Evolutionary conservation across 1,140 invertebrate genomes (phyloP).

Genomic region (Hypothenemus hampei): DNA sequence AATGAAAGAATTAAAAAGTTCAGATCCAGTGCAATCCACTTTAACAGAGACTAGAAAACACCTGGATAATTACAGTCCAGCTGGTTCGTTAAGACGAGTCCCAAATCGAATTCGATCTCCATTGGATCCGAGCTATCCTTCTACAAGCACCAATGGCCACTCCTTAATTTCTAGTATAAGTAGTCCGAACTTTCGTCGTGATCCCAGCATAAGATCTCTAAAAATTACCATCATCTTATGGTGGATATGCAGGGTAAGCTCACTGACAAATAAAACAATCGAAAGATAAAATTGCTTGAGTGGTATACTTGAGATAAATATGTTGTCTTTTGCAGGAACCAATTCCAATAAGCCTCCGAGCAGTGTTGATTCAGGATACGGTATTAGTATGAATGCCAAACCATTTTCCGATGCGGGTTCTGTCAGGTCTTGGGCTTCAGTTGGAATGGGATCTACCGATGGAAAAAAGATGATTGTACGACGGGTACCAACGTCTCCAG

Average conservation of each 20-base stretch:
- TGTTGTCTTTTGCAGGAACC: conserved; percentile 1
- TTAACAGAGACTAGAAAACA: conserved; percentile 4
- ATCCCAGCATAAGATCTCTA: conserved; percentile 36
- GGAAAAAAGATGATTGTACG: conserved; percentile 77
- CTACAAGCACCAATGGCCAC: conserved; percentile 11
- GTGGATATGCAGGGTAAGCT: conserved; percentile 20
- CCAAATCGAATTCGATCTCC: background rate
- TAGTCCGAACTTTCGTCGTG: conserved; percentile 33
- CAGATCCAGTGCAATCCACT: background rate
- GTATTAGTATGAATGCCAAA: conserved; percentile 25
- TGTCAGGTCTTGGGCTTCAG: conserved; percentile 70
- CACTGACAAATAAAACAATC: background rate
- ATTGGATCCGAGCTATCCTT: conserved; percentile 8
- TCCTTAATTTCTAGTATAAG: conserved; percentile 22
- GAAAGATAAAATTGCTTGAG: too few species aligned
- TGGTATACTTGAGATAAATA: background rate
- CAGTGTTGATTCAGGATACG: conserved; percentile 34
- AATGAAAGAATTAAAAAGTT: conserved; percentile 20
- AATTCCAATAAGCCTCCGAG: conserved; percentile 25
- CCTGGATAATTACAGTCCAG: conserved; percentile 8
- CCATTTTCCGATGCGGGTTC: conserved; percentile 59
- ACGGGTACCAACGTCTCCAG: conserved; percentile 73
- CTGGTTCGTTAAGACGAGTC: conserved; percentile 3
- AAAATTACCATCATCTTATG: conserved; percentile 31
- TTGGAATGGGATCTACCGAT: conserved; percentile 80